Evolutionary conservation across 2,113 vertebrate species (phyloP).

Genomic region (Syrrhaptes paradoxus): DNA sequence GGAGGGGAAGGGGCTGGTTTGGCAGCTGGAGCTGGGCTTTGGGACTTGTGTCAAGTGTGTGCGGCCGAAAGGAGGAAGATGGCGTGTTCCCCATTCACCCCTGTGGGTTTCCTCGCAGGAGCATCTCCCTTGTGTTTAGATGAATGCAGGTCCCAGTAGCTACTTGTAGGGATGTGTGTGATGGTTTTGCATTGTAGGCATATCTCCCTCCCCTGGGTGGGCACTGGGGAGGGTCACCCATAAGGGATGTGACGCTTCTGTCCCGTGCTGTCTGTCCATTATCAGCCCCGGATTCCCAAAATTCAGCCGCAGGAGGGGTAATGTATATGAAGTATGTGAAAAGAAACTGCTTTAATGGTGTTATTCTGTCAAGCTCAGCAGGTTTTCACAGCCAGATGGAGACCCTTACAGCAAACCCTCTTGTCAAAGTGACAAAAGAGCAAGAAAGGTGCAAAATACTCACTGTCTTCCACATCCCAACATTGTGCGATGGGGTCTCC

Average conservation of each 20-base stretch:
- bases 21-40: not conserved
- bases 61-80: not conserved
- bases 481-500: conserved; percentile 95
- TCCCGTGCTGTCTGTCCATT: not conserved
- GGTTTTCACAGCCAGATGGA: not conserved
- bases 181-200: not conserved
- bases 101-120: not conserved
- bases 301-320: not conserved
- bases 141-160: not conserved
- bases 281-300: not conserved
- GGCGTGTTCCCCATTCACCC: not conserved
- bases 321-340: not conserved
- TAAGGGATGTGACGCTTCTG: not conserved
- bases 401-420: not conserved
- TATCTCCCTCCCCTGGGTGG: not conserved
- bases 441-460: conserved; percentile 63
- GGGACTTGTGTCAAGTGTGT: not conserved
- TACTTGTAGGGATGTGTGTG: rapidly evolving
- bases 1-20: conserved; percentile 2
- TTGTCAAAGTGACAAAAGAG: not conserved
- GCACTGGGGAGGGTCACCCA: not conserved
- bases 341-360: not conserved
- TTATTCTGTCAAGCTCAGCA: not conserved
- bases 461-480: conserved; percentile 94
- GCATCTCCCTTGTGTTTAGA: not conserved